Evolutionary conservation across 2,113 vertebrate species (phyloP).

Genomic region (Festucalex cinctus): DNA sequence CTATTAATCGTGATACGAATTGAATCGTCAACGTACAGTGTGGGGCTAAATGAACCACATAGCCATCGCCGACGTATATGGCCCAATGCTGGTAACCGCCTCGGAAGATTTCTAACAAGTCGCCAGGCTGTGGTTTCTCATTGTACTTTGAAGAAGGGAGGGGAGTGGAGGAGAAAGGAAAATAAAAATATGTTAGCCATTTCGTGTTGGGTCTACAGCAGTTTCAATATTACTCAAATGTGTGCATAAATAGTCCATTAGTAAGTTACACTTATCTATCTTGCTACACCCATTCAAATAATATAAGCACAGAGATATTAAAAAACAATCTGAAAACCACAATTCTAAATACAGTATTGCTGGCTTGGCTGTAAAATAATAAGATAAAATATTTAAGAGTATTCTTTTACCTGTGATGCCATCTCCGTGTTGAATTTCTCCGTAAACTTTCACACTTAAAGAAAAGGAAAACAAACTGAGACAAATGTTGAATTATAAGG

Average conservation of each 20-base stretch:
- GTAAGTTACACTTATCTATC: too few relatives aligned
- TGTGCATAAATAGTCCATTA: too few relatives aligned
- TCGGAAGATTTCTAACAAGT: constrained; percentile 82
- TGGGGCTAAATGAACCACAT: constrained; percentile 78
- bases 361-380: not conserved
- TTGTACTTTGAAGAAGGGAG: constrained; percentile 48
- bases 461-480: not conserved
- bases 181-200: not conserved
- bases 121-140: constrained; percentile 71
- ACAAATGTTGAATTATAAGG: not conserved
- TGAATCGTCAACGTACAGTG: too few relatives aligned
- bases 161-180: not conserved
- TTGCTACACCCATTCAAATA: too few relatives aligned
- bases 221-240: too few relatives aligned
- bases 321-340: not conserved
- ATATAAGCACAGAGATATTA: too few relatives aligned
- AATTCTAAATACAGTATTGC: too few relatives aligned
- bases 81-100: constrained; percentile 82
- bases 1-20: too few relatives aligned
- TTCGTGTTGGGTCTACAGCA: too few relatives aligned
- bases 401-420: constrained; percentile 63
- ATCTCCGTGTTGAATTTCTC: constrained; percentile 31
- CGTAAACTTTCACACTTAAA: not conserved
- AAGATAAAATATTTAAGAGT: not conserved
- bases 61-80: constrained; percentile 80